Percentiles rank a stretch among this genome's conserved stretches.
phyloP scores from a whole-genome alignment of 2,888 invertebrate genomes.

The Altica lythri region DNA sequence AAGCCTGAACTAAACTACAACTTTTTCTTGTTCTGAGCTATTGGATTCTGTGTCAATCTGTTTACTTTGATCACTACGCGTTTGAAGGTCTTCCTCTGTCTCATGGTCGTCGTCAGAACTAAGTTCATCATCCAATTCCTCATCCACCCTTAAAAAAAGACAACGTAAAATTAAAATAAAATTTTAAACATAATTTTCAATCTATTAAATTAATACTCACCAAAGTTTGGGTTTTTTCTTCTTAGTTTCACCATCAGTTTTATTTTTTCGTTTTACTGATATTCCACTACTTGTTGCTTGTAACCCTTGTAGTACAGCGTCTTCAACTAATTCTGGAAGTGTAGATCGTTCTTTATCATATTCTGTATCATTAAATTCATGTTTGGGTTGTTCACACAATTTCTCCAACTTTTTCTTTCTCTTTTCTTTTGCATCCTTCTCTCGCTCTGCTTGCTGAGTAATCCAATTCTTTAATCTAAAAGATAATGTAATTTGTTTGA shows the following conservation, averaged over 20 bases:
- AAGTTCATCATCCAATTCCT: constrained; percentile 45
- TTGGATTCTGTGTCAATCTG: too few relatives aligned
- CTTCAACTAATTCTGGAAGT: constrained; percentile 79
- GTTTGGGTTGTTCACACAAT: constrained; percentile 78
- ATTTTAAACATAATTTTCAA: not conserved
- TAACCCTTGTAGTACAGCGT: constrained; percentile 83
- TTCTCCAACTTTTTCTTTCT: constrained; percentile 79
- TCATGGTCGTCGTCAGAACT: constrained; percentile 17
- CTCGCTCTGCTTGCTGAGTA: constrained; percentile 80
- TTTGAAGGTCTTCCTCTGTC: constrained; percentile 29
- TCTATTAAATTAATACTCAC: constrained; percentile 47
- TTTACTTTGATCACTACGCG: too few relatives aligned
- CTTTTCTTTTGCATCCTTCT: constrained; percentile 76
- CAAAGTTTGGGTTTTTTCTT: constrained; percentile 54
- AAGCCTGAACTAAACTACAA: too few relatives aligned
- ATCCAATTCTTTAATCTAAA: constrained; percentile 86
- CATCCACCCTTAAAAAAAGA: constrained; percentile 46
- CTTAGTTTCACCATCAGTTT: constrained; percentile 36
- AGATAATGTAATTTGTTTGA: constrained; percentile 58
- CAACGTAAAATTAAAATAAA: constrained; percentile 2
- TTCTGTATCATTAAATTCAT: constrained; percentile 80
- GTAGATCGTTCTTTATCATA: constrained; percentile 79
- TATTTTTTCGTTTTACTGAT: constrained; percentile 42
- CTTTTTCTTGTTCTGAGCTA: not conserved
- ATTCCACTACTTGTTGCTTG: constrained; percentile 59